Base-by-base conservation (phyloP, 2,797 vertebrate genomes). In the Protosalanx chinensis region DNA sequence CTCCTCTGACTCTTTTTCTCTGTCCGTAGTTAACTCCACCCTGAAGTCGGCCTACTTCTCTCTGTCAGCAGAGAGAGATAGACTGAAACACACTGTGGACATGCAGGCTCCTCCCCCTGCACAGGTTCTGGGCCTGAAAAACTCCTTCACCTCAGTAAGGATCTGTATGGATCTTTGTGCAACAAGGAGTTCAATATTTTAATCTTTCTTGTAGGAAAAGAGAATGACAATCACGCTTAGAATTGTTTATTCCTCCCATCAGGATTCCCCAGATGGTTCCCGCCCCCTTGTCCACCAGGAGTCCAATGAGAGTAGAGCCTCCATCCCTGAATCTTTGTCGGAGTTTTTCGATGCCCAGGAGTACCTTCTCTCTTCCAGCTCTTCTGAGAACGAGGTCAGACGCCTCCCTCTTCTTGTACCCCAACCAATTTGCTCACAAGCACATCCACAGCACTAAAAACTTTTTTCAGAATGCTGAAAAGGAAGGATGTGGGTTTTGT, bases 271-370 rank as follows among this genome's bases (percentile, higher is more conserved):
- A 70, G 92, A 91, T 1, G 87, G 92, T 79, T 85, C 84, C 72
- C 92, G 92, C 74, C 83, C 92, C 13, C 86, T 98, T 66, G 94
- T 98, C 75, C 96, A 98, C 83, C 97, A 99, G 86, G 80, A 88
- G 16, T 97, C 96, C 76, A 96, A 93, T 57, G 97, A 98, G 81
- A 98, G 96, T 82, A 93, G 90, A 64, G 86, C 91, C 0, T 99
- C 97, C 6, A 92, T 98, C 71, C 91, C 96, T 0, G 98, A 99
- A 84, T 99, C 97, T 0, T 90, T 98, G 46, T 95, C 95, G 0
- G 98, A 99, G 88, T 99, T 99, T 81, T 97, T 94, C 78, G 98
- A 99, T 68, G 98, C 98, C 10, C 95, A 97, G 84, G 98, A 99
- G 88, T 95, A 97, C 81, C 91, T 98, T 0, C 88, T 99, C 41